Evolutionary conservation across 2,113 vertebrate species (phyloP).

Genomic region (Todiramphus saurophagus): DNA sequence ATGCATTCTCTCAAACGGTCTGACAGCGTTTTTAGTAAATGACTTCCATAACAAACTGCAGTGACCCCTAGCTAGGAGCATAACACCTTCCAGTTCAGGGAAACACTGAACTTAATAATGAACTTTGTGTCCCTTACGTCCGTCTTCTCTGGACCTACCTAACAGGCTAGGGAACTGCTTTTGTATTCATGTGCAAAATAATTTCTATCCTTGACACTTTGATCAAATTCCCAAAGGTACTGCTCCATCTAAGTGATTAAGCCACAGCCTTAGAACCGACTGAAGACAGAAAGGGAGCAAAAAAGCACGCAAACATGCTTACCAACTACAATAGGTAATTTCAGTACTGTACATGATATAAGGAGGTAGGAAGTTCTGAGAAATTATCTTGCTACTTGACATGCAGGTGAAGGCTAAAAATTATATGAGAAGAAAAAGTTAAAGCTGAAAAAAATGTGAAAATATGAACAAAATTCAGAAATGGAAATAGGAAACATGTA

Average conservation of each 20-base stretch:
- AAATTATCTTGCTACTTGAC: not conserved
- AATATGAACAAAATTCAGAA: not conserved
- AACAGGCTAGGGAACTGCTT: not conserved
- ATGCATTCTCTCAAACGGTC: not conserved
- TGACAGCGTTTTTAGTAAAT: constrained; percentile 7
- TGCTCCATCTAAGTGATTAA: not conserved
- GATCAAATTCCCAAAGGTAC: not conserved
- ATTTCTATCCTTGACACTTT: not conserved
- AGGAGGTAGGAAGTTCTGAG: not conserved
- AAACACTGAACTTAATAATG: not conserved
- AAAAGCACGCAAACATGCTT: not conserved
- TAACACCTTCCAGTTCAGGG: not conserved
- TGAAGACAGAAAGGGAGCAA: not conserved
- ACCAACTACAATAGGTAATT: not conserved
- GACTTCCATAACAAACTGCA: not conserved
- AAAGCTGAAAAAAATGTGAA: not conserved
- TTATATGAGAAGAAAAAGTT: not conserved
- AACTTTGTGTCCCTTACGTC: not conserved
- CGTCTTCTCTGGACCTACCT: not conserved
- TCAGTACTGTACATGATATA: not conserved
- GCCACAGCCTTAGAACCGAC: not conserved
- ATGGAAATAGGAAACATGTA: not conserved
- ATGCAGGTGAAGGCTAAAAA: not conserved
- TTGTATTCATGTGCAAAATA: not conserved
- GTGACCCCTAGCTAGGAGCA: not conserved